phyloP scores from a whole-genome alignment of 2,113 vertebrate genomes.

The Pachypanchax playfairii region DNA sequence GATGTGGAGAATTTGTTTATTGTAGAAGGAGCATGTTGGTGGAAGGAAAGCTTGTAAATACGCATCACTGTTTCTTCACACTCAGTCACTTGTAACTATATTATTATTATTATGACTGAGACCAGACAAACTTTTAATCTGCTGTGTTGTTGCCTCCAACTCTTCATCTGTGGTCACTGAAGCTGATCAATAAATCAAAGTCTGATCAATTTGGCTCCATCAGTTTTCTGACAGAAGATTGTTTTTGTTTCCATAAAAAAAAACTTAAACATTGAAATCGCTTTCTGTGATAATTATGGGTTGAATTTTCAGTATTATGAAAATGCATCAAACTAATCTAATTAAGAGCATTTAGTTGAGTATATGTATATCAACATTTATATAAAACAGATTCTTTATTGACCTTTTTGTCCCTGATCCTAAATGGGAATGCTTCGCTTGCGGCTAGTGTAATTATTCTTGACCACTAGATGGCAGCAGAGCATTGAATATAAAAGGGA shows the following conservation, averaged over 20 bases:
- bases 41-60: constrained; percentile 78
- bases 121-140: constrained; percentile 58
- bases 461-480: constrained; percentile 65
- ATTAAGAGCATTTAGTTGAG: too few relatives aligned
- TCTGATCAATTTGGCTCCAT: constrained; percentile 16
- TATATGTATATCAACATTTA: too few relatives aligned
- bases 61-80: constrained; percentile 66
- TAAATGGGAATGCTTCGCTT: not conserved
- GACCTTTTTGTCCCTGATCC: not conserved
- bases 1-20: too few relatives aligned
- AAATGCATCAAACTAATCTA: too few relatives aligned
- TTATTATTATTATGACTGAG: constrained; percentile 78
- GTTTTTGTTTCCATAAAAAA: too few relatives aligned
- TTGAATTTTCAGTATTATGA: too few relatives aligned
- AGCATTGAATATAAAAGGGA: constrained; percentile 19
- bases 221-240: not conserved
- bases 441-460: not conserved
- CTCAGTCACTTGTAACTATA: constrained; percentile 75
- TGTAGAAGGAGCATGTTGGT: constrained; percentile 41
- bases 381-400: too few relatives aligned
- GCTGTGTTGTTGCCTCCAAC: constrained; percentile 70
- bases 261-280: too few relatives aligned
- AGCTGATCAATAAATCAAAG: constrained; percentile 72
- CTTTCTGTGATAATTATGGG: too few relatives aligned
- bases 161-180: constrained; percentile 71